phyloP scores from a whole-genome alignment of 2,797 vertebrate genomes.

The Florisuga fusca region DNA sequence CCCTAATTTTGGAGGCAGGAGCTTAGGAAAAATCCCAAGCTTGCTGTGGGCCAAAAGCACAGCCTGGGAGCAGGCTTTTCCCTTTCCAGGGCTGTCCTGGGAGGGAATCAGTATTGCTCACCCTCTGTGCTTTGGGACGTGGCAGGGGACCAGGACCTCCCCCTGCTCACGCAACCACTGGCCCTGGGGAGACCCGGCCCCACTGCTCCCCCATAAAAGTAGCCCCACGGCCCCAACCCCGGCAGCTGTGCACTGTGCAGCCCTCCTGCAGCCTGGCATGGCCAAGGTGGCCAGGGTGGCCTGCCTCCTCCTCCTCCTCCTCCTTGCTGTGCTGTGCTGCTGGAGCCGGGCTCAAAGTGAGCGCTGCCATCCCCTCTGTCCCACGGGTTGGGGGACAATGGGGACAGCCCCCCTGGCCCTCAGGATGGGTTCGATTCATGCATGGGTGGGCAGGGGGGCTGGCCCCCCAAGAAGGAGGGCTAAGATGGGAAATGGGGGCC shows the following conservation, averaged over 20 bases:
- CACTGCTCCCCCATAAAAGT: slow-evolving; percentile 11
- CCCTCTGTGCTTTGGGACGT: slow-evolving; percentile 46
- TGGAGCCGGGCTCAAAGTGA: slow-evolving; percentile 47
- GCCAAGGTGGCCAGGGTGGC: rapidly evolving
- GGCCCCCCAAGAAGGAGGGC: not conserved
- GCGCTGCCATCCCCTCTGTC: rapidly evolving
- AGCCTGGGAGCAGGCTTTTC: not conserved
- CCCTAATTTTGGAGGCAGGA: rapidly evolving
- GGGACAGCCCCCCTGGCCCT: not conserved
- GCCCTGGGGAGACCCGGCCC: not conserved
- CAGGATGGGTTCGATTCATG: rapidly evolving
- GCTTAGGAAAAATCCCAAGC: not conserved
- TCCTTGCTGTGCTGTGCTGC: not conserved
- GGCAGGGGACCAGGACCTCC: slow-evolving; percentile 25
- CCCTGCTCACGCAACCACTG: not conserved
- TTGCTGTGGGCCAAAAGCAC: rapidly evolving
- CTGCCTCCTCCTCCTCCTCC: slow-evolving; percentile 48
- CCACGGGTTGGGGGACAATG: rapidly evolving
- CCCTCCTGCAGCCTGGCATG: not conserved
- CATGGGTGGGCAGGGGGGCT: not conserved
- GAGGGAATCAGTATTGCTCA: not conserved
- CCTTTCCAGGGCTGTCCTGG: not conserved
- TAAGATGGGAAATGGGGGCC: not conserved
- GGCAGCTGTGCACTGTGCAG: not conserved
- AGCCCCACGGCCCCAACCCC: not conserved